These are phyloP conservation scores for Tribolium freemani DNA, from an alignment of 2,888 invertebrate species.

Conservation along the genomic window DNA sequence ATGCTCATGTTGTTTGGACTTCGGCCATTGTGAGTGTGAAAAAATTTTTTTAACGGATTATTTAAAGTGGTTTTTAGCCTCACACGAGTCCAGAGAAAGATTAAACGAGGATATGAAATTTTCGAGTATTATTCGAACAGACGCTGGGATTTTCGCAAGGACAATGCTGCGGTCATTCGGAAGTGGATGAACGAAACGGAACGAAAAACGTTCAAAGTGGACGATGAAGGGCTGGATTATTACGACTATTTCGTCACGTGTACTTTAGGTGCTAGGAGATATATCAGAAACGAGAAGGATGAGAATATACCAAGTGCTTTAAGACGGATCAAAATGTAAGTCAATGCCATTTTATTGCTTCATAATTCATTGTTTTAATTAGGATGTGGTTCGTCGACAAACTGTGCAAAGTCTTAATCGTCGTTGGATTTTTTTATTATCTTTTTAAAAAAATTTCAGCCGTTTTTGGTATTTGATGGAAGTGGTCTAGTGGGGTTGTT, in stretches of 20 bases:
- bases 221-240: neutral
- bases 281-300: conserved; percentile 18
- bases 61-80: conserved; percentile 70
- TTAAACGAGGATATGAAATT: conserved; percentile 86
- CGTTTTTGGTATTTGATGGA: neutral
- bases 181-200: conserved; percentile 22
- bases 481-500: neutral
- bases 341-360: neutral
- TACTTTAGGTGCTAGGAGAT: neutral
- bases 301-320: neutral
- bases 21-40: conserved; percentile 80
- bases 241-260: conserved; percentile 3
- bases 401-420: neutral
- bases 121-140: conserved; percentile 87
- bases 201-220: conserved; percentile 1
- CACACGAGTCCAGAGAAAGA: conserved; percentile 84
- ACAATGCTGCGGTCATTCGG: neutral
- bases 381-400: neutral
- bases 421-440: neutral
- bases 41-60: neutral
- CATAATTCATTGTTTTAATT: neutral
- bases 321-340: conserved; percentile 17
- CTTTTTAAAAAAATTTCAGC: neutral
- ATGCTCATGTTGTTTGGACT: conserved; percentile 84
- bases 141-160: conserved; percentile 15